A percentile compares a stretch with the other conserved stretches of the same genome.
phyloP scores from a whole-genome alignment of 2,113 vertebrate species.

The Chloroceryle aenea region DNA sequence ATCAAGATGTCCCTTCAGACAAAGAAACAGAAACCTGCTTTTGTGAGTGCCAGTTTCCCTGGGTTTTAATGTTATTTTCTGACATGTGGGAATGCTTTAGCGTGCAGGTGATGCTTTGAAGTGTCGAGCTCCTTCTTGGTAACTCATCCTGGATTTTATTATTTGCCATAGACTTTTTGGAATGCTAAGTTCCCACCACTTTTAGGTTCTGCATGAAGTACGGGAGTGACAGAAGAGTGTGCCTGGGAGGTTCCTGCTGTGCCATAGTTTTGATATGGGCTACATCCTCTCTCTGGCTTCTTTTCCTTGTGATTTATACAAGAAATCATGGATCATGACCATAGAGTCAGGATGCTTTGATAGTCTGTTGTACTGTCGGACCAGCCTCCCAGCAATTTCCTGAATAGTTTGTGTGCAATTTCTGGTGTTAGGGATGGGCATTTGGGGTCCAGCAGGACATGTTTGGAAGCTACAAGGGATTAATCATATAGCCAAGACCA shows the following conservation, averaged over 20 bases:
- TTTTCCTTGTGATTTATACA: background rate
- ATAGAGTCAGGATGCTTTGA: background rate
- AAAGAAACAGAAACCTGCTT: background rate
- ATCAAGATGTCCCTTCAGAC: background rate
- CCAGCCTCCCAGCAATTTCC: background rate
- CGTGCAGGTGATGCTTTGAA: background rate
- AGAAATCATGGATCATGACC: background rate
- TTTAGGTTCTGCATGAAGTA: background rate
- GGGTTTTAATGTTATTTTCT: background rate
- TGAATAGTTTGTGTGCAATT: background rate
- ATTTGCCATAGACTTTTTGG: background rate
- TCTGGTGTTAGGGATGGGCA: background rate
- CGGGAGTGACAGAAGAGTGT: background rate
- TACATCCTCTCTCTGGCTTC: background rate
- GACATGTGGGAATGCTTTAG: background rate
- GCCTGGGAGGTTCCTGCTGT: background rate
- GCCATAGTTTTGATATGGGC: background rate
- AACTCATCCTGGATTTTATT: constrained; percentile 8
- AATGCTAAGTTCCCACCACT: background rate
- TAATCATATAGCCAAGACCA: background rate
- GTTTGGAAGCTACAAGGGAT: background rate
- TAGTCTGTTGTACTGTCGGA: background rate
- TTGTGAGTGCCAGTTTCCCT: background rate
- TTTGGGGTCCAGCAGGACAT: fast-evolving
- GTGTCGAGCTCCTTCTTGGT: background rate